Conservation (phyloP, 1,140 invertebrate genomes). For the Habropoda laboriosa region DNA sequence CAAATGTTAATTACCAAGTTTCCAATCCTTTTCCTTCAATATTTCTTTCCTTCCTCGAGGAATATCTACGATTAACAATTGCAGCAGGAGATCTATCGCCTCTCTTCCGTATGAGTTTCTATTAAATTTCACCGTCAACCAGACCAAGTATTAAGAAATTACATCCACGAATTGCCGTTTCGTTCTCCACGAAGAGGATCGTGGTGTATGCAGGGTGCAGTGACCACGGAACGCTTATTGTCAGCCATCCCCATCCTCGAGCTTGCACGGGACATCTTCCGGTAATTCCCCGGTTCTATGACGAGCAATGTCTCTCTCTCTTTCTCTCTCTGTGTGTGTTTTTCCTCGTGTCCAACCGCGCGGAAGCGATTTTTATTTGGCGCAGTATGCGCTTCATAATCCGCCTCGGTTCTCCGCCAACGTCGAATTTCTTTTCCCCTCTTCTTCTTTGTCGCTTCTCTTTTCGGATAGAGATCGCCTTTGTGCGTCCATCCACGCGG, state of each 20-base stretch:
- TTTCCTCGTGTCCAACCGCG: conserved; percentile 42
- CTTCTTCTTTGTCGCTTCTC: conserved; percentile 60
- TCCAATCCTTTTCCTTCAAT: too few relatives aligned
- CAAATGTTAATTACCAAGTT: too few relatives aligned
- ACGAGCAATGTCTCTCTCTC: conserved; percentile 56
- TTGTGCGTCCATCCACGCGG: conserved; percentile 73
- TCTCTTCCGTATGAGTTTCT: background rate
- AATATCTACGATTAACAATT: background rate
- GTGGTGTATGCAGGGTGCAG: background rate
- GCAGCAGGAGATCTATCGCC: too few relatives aligned
- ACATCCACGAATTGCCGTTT: background rate
- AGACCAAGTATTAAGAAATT: conserved; percentile 3
- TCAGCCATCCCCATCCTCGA: conserved; percentile 12
- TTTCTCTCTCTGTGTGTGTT: conserved; percentile 39
- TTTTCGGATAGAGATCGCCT: conserved; percentile 65
- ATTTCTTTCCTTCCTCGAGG: too few relatives aligned
- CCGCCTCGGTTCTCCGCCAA: conserved; percentile 66
- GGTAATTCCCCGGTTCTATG: conserved; percentile 38
- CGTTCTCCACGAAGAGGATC: background rate
- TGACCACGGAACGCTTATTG: conserved; percentile 44
- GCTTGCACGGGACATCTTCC: conserved; percentile 31
- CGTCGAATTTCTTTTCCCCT: conserved; percentile 69
- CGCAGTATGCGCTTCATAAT: conserved; percentile 71
- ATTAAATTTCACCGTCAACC: too few relatives aligned
- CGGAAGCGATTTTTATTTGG: conserved; percentile 63